These are phyloP conservation scores for Potamilus streckersoni DNA, from an alignment of 1,140 invertebrate species.

Conservation along the genomic window DNA sequence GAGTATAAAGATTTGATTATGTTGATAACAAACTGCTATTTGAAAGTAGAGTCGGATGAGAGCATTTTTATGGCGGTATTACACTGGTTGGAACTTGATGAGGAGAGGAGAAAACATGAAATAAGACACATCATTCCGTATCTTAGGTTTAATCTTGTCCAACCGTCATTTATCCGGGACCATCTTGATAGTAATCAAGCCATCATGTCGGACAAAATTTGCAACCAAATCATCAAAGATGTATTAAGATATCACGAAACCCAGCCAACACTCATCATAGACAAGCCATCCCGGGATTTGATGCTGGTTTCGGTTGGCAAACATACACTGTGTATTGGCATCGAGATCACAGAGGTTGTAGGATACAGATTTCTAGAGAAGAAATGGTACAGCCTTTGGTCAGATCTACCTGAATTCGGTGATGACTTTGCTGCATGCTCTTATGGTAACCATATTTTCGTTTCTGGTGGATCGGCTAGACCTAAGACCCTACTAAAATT, in stretches of 20 bases:
- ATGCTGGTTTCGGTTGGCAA: too few relatives aligned
- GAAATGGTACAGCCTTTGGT: slow-evolving; percentile 38
- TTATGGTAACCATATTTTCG: slow-evolving; percentile 44
- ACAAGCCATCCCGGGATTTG: neutral
- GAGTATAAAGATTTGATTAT: slow-evolving; percentile 38
- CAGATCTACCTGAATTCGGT: slow-evolving; percentile 41
- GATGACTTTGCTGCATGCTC: slow-evolving; percentile 43
- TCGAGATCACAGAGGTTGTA: slow-evolving; percentile 27
- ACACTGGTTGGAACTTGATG: slow-evolving; percentile 40
- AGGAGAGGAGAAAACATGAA: slow-evolving; percentile 16
- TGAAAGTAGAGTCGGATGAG: slow-evolving; percentile 53
- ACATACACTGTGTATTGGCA: neutral
- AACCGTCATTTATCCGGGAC: slow-evolving; percentile 1
- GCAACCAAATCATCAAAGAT: neutral
- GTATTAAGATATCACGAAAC: slow-evolving; percentile 21
- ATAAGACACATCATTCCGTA: slow-evolving; percentile 14
- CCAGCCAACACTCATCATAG: neutral
- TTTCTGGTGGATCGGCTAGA: slow-evolving; percentile 42
- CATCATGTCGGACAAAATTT: slow-evolving; percentile 19
- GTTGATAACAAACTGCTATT: slow-evolving; percentile 41
- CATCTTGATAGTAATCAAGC: slow-evolving; percentile 25
- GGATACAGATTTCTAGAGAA: slow-evolving; percentile 23
- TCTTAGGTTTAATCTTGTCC: slow-evolving; percentile 11
- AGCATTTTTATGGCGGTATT: slow-evolving; percentile 14
- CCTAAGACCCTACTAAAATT: slow-evolving; percentile 37